These are phyloP conservation scores for Bufotes viridis DNA, from an alignment of 2,797 vertebrate genomes.

Conservation along the genomic window DNA sequence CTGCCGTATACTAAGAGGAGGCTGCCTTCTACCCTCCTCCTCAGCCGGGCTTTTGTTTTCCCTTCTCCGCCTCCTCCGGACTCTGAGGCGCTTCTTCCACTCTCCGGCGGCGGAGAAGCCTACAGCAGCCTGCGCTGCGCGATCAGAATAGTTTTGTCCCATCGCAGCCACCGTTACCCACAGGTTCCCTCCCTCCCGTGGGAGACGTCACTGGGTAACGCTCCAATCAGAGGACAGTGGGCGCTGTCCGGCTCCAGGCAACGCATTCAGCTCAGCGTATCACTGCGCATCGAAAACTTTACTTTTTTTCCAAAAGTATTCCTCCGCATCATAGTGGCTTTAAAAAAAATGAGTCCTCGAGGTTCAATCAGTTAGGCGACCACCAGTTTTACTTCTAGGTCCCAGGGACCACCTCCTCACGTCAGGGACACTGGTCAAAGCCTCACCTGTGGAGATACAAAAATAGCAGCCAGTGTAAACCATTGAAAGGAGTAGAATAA, in stretches of 20 bases:
- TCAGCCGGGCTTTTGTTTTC: slow-evolving; percentile 27
- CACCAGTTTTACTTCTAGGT: too few relatives aligned
- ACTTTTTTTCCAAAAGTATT: background rate
- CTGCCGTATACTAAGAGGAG: background rate
- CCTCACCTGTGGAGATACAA: too few relatives aligned
- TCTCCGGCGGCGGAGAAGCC: slow-evolving; percentile 33
- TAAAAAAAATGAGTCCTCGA: background rate
- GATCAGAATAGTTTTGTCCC: slow-evolving; percentile 51
- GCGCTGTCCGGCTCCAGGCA: slow-evolving; percentile 9
- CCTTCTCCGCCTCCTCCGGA: slow-evolving; percentile 24
- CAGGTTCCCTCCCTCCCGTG: slow-evolving; percentile 13
- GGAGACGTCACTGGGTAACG: background rate
- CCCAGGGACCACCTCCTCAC: too few relatives aligned
- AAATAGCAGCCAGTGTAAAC: too few relatives aligned
- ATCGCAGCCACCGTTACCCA: slow-evolving; percentile 16
- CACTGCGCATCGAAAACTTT: background rate
- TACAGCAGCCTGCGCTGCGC: slow-evolving; percentile 64
- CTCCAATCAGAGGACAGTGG: slow-evolving; percentile 6
- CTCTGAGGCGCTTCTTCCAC: slow-evolving; percentile 29
- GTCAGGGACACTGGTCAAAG: background rate
- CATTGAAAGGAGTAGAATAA: too few relatives aligned
- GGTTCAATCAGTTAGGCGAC: too few relatives aligned
- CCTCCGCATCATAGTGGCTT: slow-evolving; percentile 3
- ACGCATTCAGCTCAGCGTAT: slow-evolving; percentile 4
- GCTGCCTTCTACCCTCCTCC: background rate